These are phyloP conservation scores for Ctenodactylus gundi DNA, from an alignment of 2,113 vertebrate species.

Conservation along the genomic window DNA sequence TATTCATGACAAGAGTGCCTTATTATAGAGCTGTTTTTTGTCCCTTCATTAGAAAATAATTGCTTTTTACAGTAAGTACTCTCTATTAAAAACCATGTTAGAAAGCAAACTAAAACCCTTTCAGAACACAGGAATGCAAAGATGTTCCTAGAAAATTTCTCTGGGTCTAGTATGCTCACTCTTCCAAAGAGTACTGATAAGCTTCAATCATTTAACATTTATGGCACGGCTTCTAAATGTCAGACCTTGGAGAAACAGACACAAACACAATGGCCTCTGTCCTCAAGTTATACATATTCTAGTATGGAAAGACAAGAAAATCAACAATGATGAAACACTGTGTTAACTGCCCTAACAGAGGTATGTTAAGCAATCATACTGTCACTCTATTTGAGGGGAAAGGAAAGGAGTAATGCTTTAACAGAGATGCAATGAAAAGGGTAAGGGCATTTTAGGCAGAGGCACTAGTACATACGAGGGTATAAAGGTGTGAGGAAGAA, in stretches of 20 bases:
- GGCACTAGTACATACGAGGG: not conserved
- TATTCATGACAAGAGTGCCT: not conserved
- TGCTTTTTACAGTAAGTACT: not conserved
- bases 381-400: not conserved
- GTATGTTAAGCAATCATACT: not conserved
- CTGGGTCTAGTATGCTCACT: not conserved
- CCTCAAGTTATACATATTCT: not conserved
- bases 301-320: not conserved
- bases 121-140: not conserved
- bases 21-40: constrained; percentile 8
- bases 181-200: not conserved
- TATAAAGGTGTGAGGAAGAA: not conserved
- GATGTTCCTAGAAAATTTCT: not conserved
- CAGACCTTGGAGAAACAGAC: not conserved
- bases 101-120: too few relatives aligned
- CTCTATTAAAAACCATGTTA: not conserved
- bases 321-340: not conserved
- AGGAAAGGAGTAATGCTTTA: not conserved
- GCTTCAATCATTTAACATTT: not conserved
- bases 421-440: not conserved
- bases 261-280: not conserved
- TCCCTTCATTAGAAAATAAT: not conserved
- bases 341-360: not conserved
- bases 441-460: not conserved
- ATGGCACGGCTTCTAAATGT: not conserved